Evolutionary conservation across 64 coral and sea anemone species (phyloP), one percentile per base, ranked within the genome.

Genomic region (Acropora yongei): DNA sequence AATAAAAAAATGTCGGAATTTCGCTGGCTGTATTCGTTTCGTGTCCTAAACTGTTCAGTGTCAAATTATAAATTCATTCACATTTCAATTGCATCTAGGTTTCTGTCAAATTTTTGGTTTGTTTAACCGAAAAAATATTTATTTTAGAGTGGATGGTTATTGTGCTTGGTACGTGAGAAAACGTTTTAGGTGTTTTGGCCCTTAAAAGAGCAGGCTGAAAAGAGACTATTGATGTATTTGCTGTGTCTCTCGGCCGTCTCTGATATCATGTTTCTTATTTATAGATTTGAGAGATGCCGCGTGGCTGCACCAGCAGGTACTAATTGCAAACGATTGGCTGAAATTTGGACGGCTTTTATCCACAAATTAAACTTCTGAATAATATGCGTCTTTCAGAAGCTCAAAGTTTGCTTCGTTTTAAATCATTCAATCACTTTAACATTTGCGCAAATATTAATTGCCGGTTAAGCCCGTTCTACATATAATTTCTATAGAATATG

Each of bases 91-190:
- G 20, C 11, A 10, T 42, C 9, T 14, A 9, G 46, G 41, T 47
- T 84, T 68, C 1, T 16, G 5, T 67, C 42, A 42, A 17, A 66
- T n/a, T 5, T 18, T 18, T 71, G 30, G 82, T 85, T 85, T 71
- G 82, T 85, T 49, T 49, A 71, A 13, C 16, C 47, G 16, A 85
- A 50, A 20, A 85, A 85, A 85, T 85, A 71, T 17, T 85, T 69
- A 30, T 30, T 12, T 5, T n/a, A 5, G 30, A 42, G 3, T 19
- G 61, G 13, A 47, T 48, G 68, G 42, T 12, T 71, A 49, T 71
- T 61, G 20, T 30, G 44, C 16, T 6, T 49, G 61, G 6, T 49
- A 85, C 65, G 44, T 85, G 82, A 44, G 1, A 49, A 78, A 78
- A 18, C 13, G 43, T 49, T 49, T 18, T 48, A 13, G 7, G 5